Base-by-base conservation (phyloP, 2,888 invertebrate species). In the Galerucella pusilla region DNA sequence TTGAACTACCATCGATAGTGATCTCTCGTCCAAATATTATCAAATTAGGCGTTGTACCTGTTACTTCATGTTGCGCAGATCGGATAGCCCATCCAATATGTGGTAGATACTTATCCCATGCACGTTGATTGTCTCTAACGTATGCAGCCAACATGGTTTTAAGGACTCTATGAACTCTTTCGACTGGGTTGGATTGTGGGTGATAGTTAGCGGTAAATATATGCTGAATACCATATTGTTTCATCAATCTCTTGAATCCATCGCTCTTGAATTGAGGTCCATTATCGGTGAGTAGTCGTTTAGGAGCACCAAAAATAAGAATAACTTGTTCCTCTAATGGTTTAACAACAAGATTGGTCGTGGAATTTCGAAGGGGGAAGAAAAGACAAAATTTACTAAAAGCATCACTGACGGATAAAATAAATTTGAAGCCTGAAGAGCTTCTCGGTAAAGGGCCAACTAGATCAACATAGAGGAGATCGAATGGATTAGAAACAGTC, bases 381-480 rank as follows among this genome's bases (percentile, higher is more conserved):
- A 76, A 28, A 6, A 79, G 16, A 1, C 61, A n/a, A 70, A 72
- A 77, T 59, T 80, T 75, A 60, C 74, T 77, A 61, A 78, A 80
- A 65, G 64, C 66, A 52, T 78, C 78, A 12, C 68, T 35, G 5
- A 80, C 71, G 3, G 78, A 78, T 3, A 78, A 68, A 3, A 80
- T 71, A 66, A 71, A 76, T 42, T 25, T 25, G 63, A 52, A 74
- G n/a, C 80, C 79, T 28, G 28, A 35, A 12, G 68, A 57, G n/a
- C 77, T 77, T 49, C 75, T 52, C 14, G 78, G 80, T 14, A 78
- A 61, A 46, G 80, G 79, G 25, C 77, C 79, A 7, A 79, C 52
- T 11, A 77, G 54, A 71, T 79, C 80, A 4, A 73, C 20, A 73
- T 68, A 57, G 4, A 71, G 16, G 7, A 20, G n/a, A 4, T 25